A percentile compares a stretch with the other conserved stretches of the same genome.
These are phyloP conservation scores for Crypturellus tataupa DNA, from an alignment of 2,797 vertebrate genomes.

Conservation along the genomic window DNA sequence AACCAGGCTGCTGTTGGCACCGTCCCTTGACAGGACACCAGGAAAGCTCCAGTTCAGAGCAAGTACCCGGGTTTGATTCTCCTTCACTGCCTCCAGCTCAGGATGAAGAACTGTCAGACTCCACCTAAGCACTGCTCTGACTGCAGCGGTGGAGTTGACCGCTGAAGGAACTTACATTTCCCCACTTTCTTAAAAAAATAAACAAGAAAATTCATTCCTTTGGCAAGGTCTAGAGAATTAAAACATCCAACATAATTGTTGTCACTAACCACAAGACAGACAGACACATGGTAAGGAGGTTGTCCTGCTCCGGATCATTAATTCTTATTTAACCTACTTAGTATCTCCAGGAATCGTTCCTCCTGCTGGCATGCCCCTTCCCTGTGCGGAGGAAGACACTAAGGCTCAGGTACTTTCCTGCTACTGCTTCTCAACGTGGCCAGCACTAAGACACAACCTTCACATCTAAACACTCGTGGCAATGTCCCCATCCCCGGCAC, in stretches of 20 bases:
- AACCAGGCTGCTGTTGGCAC: neutral
- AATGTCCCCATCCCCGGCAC: neutral
- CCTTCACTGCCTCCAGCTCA: neutral
- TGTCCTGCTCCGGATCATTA: neutral
- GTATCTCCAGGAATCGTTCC: neutral
- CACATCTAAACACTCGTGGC: accelerated
- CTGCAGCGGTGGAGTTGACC: neutral
- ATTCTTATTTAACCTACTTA: neutral
- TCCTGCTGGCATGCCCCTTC: neutral
- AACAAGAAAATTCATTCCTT: neutral
- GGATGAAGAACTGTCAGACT: neutral
- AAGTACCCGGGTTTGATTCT: accelerated
- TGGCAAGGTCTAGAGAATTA: neutral
- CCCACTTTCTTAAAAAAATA: neutral
- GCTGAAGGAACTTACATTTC: neutral
- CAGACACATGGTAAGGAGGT: neutral
- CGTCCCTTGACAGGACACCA: neutral
- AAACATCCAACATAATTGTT: neutral
- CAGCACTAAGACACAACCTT: neutral
- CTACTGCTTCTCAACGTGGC: neutral
- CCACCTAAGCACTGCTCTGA: neutral
- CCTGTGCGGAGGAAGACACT: neutral
- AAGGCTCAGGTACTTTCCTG: neutral
- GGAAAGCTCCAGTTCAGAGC: neutral
- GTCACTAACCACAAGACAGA: neutral